Percentiles rank a stretch among this genome's conserved stretches.
phyloP scores from a whole-genome alignment of 35 echinoderm and acorn worm species.

The Heliocidaris erythrogramma region DNA sequence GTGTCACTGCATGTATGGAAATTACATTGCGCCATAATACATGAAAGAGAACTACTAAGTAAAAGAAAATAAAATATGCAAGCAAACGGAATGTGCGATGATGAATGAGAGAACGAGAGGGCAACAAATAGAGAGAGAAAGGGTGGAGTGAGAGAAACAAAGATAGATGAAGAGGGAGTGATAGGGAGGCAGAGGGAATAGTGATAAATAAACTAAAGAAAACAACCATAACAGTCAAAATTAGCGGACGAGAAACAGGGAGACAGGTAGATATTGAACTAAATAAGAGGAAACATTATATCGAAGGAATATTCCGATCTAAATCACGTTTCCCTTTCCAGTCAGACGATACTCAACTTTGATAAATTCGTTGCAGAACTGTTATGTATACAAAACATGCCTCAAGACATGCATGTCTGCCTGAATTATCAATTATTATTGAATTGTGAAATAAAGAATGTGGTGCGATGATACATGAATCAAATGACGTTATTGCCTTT shows the following conservation, averaged over 20 bases:
- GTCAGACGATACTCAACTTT: not conserved
- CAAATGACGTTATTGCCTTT: not conserved
- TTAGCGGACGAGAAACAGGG: too few species aligned
- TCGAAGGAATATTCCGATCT: not conserved
- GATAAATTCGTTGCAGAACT: not conserved
- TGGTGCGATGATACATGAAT: not conserved
- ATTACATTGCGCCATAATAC: too few species aligned
- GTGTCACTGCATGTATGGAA: too few species aligned
- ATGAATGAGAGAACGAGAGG: too few species aligned
- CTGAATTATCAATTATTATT: not conserved
- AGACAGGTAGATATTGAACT: too few species aligned
- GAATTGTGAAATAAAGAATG: not conserved
- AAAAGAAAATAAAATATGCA: too few species aligned
- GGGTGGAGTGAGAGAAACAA: not conserved
- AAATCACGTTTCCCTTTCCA: not conserved
- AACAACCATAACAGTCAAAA: too few species aligned
- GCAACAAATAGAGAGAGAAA: too few species aligned
- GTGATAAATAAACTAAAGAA: not conserved
- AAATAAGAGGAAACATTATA: too few species aligned
- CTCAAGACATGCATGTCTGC: not conserved
- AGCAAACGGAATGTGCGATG: too few species aligned
- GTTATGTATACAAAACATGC: not conserved
- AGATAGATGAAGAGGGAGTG: not conserved
- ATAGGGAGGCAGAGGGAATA: not conserved
- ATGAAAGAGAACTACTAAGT: too few species aligned